Conservation (phyloP, 1,140 invertebrate genomes). For the Brachionus angularis region DNA sequence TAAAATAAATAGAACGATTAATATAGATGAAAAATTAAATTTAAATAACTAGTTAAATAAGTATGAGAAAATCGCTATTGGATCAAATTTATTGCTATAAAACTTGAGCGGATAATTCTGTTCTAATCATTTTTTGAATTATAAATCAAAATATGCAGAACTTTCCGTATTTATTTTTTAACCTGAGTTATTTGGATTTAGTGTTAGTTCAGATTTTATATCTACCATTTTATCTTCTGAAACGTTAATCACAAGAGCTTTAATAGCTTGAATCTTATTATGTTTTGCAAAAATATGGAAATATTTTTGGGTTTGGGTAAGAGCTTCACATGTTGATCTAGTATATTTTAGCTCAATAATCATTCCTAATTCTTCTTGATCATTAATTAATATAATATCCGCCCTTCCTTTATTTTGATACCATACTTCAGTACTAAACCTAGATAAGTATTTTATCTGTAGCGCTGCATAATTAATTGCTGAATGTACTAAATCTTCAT, state of each 20-base stretch:
- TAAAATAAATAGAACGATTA: no score
- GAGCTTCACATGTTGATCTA: slow-evolving; percentile 6
- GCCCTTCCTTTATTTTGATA: slow-evolving; percentile 14
- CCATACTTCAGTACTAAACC: slow-evolving; percentile 37
- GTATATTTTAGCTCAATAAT: slow-evolving; percentile 26
- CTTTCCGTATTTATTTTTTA: no score
- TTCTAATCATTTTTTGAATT: no score
- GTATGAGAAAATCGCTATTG: no score
- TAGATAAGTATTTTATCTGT: slow-evolving; percentile 33
- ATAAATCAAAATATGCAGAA: no score
- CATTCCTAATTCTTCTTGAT: slow-evolving; percentile 19
- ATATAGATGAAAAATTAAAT: no score
- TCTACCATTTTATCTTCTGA: slow-evolving; percentile 32
- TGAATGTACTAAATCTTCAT: slow-evolving; percentile 36
- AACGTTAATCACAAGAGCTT: slow-evolving; percentile 29
- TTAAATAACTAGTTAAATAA: no score
- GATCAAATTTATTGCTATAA: no score
- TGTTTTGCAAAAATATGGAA: slow-evolving; percentile 16
- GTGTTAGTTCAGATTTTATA: slow-evolving; percentile 8
- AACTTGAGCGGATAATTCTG: no score
- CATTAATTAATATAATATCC: slow-evolving; percentile 33
- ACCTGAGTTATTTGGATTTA: no score
- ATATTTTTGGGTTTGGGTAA: slow-evolving; percentile 33
- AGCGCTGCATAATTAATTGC: slow-evolving; percentile 15
- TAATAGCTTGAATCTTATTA: slow-evolving; percentile 16